These are phyloP conservation scores for Lomographa bimaculata DNA, from an alignment of 2,888 invertebrate genomes.

Conservation along the genomic window DNA sequence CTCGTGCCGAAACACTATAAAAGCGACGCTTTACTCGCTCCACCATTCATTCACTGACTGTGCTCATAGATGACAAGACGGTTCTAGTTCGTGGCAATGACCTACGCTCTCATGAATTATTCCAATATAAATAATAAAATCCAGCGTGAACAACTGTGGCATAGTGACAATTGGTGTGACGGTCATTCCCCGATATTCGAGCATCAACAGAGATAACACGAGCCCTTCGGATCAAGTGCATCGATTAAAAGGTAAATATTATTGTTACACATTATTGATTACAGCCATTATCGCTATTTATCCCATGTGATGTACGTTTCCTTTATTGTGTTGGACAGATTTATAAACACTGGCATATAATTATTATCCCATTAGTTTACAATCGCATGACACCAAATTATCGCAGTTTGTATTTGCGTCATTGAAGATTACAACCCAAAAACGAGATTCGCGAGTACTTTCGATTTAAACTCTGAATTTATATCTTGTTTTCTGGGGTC, in stretches of 20 bases:
- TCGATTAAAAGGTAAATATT: conserved; percentile 74
- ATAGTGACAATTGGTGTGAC: conserved; percentile 79
- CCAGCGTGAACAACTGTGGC: conserved; percentile 77
- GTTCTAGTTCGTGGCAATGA: conserved; percentile 78
- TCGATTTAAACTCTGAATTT: conserved; percentile 37
- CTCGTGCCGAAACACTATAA: conserved; percentile 62
- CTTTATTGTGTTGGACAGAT: no score
- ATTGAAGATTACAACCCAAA: conserved; percentile 41
- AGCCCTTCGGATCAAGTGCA: conserved; percentile 55
- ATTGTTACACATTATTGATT: conserved; percentile 43
- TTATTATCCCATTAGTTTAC: no score
- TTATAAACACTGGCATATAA: no score
- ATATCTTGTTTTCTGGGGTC: conserved; percentile 41
- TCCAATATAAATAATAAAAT: conserved; percentile 58
- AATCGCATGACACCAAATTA: conserved; percentile 34
- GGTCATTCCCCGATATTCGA: conserved; percentile 76
- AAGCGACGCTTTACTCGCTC: conserved; percentile 44
- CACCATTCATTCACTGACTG: conserved; percentile 66
- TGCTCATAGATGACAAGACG: conserved; percentile 68
- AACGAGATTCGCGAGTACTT: conserved; percentile 40
- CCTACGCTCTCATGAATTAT: conserved; percentile 75
- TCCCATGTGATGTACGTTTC: no score
- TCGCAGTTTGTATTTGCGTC: conserved; percentile 53
- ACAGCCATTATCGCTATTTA: conserved; percentile 21
- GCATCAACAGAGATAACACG: conserved; percentile 73